A percentile compares a stretch with the other conserved stretches of the same genome.
Conservation (phyloP, 2,113 vertebrate genomes). For the Eleginops maclovinus region DNA sequence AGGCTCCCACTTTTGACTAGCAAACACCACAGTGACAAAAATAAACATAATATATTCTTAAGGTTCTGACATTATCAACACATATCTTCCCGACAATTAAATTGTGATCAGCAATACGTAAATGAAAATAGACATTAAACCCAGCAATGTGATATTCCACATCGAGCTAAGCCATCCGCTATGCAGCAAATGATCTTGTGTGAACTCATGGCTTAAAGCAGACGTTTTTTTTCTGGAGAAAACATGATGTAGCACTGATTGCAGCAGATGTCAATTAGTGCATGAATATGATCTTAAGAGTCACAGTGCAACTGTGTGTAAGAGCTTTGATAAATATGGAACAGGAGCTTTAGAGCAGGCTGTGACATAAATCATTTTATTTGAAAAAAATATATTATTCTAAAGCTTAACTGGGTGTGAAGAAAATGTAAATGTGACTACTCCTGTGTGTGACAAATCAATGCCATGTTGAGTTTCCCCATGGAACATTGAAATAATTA, state of each 20-base stretch:
- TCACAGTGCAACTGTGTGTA: background rate
- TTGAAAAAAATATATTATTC: background rate
- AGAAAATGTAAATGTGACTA: background rate
- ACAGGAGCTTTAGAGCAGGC: background rate
- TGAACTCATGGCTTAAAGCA: background rate
- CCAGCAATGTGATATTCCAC: background rate
- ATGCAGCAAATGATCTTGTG: background rate
- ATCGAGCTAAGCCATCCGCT: background rate
- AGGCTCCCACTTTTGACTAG: no score
- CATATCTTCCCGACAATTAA: background rate
- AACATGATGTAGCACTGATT: background rate
- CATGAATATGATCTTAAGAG: background rate
- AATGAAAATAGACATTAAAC: background rate
- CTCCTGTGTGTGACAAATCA: background rate
- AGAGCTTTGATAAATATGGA: background rate
- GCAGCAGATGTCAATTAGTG: background rate
- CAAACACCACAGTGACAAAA: no score
- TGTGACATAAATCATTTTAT: background rate
- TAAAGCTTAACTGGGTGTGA: background rate
- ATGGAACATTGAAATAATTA: conserved; percentile 5
- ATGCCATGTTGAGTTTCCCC: background rate
- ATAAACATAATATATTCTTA: no score
- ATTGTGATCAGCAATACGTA: background rate
- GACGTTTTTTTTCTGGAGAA: background rate
- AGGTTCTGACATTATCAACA: background rate